Conservation (phyloP, 2,113 vertebrate genomes). For the Brachyistius frenatus region DNA sequence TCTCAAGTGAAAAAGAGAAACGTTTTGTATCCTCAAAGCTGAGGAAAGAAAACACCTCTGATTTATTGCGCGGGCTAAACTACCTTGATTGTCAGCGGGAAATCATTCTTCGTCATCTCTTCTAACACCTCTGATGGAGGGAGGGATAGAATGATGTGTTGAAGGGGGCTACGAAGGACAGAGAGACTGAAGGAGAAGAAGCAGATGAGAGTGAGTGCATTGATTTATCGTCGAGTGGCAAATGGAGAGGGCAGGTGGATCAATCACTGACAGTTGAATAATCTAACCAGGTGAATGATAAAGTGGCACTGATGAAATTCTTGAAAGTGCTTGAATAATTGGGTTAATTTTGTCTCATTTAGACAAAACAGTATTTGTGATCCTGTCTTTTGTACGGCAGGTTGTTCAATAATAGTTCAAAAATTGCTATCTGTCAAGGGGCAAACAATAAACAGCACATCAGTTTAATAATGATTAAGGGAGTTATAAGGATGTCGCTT, state of each 20-base stretch:
- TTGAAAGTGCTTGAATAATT: neutral
- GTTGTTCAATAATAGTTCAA: too few species aligned
- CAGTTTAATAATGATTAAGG: too few species aligned
- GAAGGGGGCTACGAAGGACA: neutral
- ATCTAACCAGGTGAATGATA: neutral
- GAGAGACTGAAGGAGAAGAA: constrained; percentile 1
- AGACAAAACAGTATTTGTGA: too few species aligned
- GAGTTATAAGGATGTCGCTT: too few species aligned
- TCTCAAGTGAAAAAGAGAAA: neutral
- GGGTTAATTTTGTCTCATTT: neutral
- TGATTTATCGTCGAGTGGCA: constrained; percentile 40
- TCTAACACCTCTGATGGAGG: neutral
- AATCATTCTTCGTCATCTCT: too few species aligned
- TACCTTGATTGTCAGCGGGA: too few species aligned
- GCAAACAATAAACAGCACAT: too few species aligned
- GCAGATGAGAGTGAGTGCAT: neutral
- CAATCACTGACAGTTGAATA: constrained; percentile 15
- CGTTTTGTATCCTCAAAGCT: too few species aligned
- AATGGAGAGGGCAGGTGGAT: constrained; percentile 14
- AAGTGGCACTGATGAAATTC: neutral
- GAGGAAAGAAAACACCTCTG: too few species aligned
- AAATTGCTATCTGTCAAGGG: too few species aligned
- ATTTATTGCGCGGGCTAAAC: too few species aligned
- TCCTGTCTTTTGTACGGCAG: too few species aligned
- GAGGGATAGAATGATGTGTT: neutral